Percentiles rank a stretch among this genome's conserved stretches.
Conservation (phyloP, 2,888 invertebrate genomes). For the Frankliniella fusca region DNA sequence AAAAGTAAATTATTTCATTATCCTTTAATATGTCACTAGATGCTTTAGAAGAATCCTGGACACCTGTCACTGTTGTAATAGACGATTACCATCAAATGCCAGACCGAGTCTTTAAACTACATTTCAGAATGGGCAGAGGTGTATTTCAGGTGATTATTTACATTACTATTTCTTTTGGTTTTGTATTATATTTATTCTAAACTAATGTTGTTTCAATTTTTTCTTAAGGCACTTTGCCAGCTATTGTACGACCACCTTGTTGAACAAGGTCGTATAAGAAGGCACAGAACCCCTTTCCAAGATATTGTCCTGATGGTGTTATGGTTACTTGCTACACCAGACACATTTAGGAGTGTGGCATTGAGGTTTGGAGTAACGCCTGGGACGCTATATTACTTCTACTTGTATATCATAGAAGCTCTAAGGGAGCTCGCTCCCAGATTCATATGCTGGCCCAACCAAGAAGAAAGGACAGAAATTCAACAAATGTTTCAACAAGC, state of each 20-base stretch:
- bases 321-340: not conserved
- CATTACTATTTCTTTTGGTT: no score
- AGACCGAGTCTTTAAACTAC: not conserved
- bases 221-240: not conserved
- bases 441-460: not conserved
- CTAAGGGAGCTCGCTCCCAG: not conserved
- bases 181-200: no score
- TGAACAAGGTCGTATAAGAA: not conserved
- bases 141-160: not conserved
- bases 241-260: not conserved
- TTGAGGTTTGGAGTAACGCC: not conserved
- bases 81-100: not conserved
- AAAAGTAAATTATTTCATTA: no score
- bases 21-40: no score
- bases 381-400: not conserved
- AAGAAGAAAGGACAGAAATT: not conserved
- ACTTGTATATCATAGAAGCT: not conserved
- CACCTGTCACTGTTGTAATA: not conserved
- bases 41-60: not conserved
- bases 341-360: not conserved
- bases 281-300: not conserved
- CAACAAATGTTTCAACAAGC: not conserved
- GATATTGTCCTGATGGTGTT: not conserved
- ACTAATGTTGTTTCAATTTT: no score
- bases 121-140: not conserved